These are phyloP conservation scores for Macropodus opercularis DNA, from an alignment of 2,797 vertebrate species.

Conservation along the genomic window DNA sequence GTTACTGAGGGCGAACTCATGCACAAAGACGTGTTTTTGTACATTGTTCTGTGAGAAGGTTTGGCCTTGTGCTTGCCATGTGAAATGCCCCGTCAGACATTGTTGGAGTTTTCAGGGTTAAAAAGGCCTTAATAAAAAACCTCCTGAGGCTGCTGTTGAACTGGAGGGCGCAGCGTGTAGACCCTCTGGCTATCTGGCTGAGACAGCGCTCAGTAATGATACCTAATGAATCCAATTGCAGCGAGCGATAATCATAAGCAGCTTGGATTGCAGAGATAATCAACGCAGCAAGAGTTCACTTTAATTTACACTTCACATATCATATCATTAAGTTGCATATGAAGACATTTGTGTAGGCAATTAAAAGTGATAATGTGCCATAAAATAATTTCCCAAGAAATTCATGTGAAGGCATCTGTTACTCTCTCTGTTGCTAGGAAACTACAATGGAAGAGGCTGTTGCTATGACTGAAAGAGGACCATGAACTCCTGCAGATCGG, in stretches of 20 bases:
- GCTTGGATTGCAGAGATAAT: constrained; percentile 23
- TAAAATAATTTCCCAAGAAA: constrained; percentile 39
- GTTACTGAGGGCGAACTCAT: background rate
- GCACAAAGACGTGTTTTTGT: constrained; percentile 9
- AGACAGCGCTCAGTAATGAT: constrained; percentile 31
- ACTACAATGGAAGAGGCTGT: constrained; percentile 32
- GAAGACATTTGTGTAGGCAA: constrained; percentile 42
- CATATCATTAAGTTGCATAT: constrained; percentile 13
- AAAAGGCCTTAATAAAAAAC: no score
- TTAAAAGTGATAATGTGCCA: constrained; percentile 46
- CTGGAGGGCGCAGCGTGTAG: background rate
- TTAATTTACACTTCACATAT: constrained; percentile 20
- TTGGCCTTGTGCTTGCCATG: constrained; percentile 1
- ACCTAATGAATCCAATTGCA: constrained; percentile 28
- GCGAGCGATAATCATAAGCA: constrained; percentile 25
- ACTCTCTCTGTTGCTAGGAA: constrained; percentile 64
- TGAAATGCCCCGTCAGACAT: constrained; percentile 13
- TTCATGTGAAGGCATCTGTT: constrained; percentile 40
- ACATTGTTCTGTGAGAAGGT: constrained; percentile 9
- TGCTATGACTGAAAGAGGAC: constrained; percentile 39
- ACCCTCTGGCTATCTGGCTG: constrained; percentile 30
- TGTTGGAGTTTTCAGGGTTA: constrained; percentile 6
- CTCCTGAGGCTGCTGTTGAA: constrained; percentile 25
- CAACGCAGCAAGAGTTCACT: constrained; percentile 5
- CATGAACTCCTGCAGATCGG: constrained; percentile 13